Conservation (phyloP, 2,888 invertebrate genomes). For the Cephonodes hylas region DNA sequence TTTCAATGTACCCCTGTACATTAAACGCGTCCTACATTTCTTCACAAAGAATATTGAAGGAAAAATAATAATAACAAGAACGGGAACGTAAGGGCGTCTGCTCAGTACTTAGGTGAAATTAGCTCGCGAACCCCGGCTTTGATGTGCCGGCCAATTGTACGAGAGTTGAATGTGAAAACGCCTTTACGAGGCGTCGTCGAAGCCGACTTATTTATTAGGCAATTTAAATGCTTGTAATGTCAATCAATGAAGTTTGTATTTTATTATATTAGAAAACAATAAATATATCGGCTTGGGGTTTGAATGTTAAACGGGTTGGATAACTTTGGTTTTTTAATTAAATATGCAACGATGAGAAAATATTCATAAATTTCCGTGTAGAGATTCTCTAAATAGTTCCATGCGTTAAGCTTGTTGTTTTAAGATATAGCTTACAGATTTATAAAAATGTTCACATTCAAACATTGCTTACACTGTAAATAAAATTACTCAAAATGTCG, state of each 20-base stretch:
- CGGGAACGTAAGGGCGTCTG: constrained; percentile 67
- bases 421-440: no score
- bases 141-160: constrained; percentile 74
- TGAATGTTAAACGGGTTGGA: not conserved
- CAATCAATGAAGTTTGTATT: constrained; percentile 25
- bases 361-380: no score
- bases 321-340: not conserved
- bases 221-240: constrained; percentile 33
- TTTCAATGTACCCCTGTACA: constrained; percentile 63
- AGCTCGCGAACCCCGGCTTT: constrained; percentile 68
- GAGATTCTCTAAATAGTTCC: no score
- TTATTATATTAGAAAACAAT: constrained; percentile 9
- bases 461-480: no score
- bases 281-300: not conserved
- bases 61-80: constrained; percentile 67
- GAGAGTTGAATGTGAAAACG: constrained; percentile 61
- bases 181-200: constrained; percentile 63
- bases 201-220: constrained; percentile 41
- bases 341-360: no score
- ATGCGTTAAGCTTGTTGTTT: no score
- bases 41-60: constrained; percentile 69
- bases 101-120: constrained; percentile 77
- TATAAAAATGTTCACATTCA: no score
- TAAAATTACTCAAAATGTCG: no score
- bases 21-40: constrained; percentile 62